Evolutionary conservation across 2,113 vertebrate species (phyloP), one percentile per base, ranked within the genome.

Genomic region (Ammodytes dubius): DNA sequence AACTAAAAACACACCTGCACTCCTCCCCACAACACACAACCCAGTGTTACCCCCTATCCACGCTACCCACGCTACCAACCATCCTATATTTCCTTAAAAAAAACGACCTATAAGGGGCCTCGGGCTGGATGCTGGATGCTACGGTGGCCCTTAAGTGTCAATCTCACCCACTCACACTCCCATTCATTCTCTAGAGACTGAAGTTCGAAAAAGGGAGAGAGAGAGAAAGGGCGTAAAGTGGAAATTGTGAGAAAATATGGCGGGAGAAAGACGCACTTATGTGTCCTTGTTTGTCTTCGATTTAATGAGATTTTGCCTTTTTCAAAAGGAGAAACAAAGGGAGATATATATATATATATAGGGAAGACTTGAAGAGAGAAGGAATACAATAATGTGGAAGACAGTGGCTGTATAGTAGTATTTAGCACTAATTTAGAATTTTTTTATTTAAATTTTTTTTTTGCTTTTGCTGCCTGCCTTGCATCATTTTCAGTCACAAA

Each of bases 391-490:
- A 87, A 46, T 45, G 50, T 69, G 71, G 70, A 87, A 78, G 61
- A 82, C 45, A 6, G 52, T 49, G 75, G 67, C 49, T 52, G 77
- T 79, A 87, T 70, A 81, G 84, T 89, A 86, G 80, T 91, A 85
- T 86, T 83, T 85, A 85, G 89, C 90, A 93, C 86, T 73, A 83
- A 92, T 83, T n/a, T n/a, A n/a, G n/a, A n/a, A n/a, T n/a, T n/a
- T n/a, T n/a, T n/a, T n/a, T n/a, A n/a, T n/a, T n/a, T n/a, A n/a
- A n/a, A n/a, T n/a, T n/a, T n/a, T 61, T 84, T 77, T 77, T 45
- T 72, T 88, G 86, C 0, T 35, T 81, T 82, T 61, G 70, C 52
- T 73, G 66, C 82, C 74, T 70, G 83, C 82, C 82, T 83, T 65
- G 79, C 74, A 61, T 89, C n/a, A 45, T 88, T 88, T 87, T 27